Conservation (phyloP, 1,140 invertebrate genomes). For the Saccostrea glomerata region DNA sequence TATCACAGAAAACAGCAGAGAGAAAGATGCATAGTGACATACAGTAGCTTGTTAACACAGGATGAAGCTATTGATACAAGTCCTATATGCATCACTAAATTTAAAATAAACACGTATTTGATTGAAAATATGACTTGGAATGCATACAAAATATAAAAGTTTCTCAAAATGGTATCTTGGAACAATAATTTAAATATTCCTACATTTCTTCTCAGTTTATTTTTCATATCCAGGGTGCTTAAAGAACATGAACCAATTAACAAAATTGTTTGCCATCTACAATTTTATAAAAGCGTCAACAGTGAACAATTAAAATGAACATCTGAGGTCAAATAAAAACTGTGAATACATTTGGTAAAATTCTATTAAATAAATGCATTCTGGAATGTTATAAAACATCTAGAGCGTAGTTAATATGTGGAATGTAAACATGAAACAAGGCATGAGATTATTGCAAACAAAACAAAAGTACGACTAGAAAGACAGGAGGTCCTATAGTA, state of each 20-base stretch:
- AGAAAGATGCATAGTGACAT: too few species aligned
- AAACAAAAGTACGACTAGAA: not conserved
- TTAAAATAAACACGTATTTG: too few species aligned
- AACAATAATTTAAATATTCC: too few species aligned
- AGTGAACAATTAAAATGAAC: not conserved
- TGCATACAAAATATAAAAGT: too few species aligned
- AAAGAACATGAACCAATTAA: not conserved
- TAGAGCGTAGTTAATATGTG: not conserved
- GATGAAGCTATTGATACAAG: too few species aligned
- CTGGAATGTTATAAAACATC: not conserved
- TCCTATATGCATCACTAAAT: too few species aligned
- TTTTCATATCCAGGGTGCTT: not conserved
- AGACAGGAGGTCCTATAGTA: not conserved
- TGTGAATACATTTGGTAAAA: not conserved
- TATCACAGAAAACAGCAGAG: too few species aligned
- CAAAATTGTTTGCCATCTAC: not conserved
- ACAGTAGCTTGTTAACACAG: too few species aligned
- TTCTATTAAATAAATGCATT: slow-evolving; percentile 27
- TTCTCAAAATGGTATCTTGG: too few species aligned
- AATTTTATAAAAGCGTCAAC: not conserved
- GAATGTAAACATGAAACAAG: not conserved
- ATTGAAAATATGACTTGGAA: too few species aligned
- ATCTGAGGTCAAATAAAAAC: not conserved
- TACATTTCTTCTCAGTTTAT: too few species aligned
- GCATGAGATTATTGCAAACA: not conserved